Conservation (phyloP, 2,113 vertebrate genomes). For the Glareola pratincola region DNA sequence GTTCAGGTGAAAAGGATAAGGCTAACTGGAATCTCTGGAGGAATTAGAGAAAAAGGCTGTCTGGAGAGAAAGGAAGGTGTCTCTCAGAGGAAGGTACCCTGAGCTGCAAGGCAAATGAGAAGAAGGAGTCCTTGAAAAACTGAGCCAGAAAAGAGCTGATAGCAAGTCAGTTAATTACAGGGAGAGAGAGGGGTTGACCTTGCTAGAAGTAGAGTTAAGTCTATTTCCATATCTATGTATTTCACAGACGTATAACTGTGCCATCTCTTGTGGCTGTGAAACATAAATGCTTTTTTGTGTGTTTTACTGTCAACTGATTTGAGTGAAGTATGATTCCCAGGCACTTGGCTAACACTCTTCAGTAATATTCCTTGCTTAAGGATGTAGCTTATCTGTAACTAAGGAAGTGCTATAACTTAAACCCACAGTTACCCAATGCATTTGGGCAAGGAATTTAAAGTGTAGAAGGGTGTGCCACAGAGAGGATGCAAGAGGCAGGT, state of each 20-base stretch:
- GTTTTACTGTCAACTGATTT: background rate
- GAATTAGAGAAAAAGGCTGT: background rate
- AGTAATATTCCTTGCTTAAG: background rate
- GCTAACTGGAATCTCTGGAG: background rate
- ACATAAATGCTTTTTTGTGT: background rate
- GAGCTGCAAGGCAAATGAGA: background rate
- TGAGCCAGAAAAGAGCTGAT: background rate
- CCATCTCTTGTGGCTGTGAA: background rate
- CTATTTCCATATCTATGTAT: background rate
- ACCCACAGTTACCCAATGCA: background rate
- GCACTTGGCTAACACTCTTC: background rate
- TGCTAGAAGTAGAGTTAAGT: background rate
- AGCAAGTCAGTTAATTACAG: background rate
- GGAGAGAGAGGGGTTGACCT: background rate
- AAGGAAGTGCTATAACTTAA: background rate
- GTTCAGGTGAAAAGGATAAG: background rate
- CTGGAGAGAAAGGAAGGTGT: background rate
- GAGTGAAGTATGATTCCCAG: background rate
- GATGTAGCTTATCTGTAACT: background rate
- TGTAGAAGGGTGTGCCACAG: background rate
- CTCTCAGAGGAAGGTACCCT: background rate
- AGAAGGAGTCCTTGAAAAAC: background rate
- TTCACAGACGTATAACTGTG: background rate
- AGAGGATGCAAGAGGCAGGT: background rate
- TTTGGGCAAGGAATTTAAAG: background rate